phyloP scores from a whole-genome alignment of 2,113 vertebrate genomes.

The Urocolius indicus region DNA sequence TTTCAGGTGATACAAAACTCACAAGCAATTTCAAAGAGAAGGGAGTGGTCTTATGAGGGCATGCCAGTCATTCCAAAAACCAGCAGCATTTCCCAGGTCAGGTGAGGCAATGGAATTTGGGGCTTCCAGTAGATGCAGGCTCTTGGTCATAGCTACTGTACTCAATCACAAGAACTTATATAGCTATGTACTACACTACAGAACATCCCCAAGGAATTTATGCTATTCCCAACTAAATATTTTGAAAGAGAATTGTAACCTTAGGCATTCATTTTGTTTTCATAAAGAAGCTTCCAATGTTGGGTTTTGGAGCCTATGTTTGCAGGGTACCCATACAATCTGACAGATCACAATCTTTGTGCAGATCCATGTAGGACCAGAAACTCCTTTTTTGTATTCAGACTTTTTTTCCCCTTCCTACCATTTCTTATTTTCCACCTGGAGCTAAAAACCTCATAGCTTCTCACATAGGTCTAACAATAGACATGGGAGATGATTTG shows the following conservation, averaged over 20 bases:
- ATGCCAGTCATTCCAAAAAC: neutral
- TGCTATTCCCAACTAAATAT: neutral
- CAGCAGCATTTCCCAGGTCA: neutral
- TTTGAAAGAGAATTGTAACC: neutral
- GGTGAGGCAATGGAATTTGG: neutral
- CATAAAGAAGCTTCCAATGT: neutral
- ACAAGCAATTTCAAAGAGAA: neutral
- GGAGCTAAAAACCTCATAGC: neutral
- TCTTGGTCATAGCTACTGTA: neutral
- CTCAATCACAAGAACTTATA: neutral
- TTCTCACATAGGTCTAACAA: neutral
- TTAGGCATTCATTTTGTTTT: neutral
- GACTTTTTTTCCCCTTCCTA: neutral
- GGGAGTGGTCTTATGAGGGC: neutral
- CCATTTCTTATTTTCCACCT: neutral
- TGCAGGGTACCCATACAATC: neutral
- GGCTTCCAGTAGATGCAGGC: neutral
- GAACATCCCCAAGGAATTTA: neutral
- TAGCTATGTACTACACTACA: neutral
- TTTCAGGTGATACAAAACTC: neutral
- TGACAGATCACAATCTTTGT: neutral
- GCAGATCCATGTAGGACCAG: neutral
- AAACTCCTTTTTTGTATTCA: neutral
- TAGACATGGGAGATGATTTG: neutral
- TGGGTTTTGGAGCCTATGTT: neutral